phyloP scores from a whole-genome alignment of 2,888 invertebrate species.

The Drosophila subsilvestris region DNA sequence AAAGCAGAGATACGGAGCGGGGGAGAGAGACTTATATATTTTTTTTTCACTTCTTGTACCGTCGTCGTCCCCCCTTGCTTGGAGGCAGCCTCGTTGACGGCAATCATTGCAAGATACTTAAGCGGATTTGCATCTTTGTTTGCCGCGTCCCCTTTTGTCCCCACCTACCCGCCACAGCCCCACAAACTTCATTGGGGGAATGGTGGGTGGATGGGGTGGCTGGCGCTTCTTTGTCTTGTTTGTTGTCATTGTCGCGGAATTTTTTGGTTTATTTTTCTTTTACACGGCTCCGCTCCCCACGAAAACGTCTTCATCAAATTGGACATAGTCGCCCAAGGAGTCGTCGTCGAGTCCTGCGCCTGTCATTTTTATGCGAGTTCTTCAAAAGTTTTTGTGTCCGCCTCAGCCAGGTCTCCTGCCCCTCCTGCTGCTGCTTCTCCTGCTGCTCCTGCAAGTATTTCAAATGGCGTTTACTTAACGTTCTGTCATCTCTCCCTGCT shows the following conservation, averaged over 20 bases:
- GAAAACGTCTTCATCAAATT: conserved; percentile 70
- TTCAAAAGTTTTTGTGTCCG: conserved; percentile 69
- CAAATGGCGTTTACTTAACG: conserved; percentile 74
- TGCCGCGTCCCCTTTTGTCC: conserved; percentile 29
- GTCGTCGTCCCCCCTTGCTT: conserved; percentile 9
- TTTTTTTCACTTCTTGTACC: conserved; percentile 37
- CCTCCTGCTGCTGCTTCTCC: neutral
- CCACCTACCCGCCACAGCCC: neutral
- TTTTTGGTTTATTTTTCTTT: conserved; percentile 32
- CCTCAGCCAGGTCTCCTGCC: neutral
- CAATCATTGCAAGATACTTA: conserved; percentile 81
- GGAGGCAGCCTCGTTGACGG: conserved; percentile 50
- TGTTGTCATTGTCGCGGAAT: conserved; percentile 57
- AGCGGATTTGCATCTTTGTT: conserved; percentile 80
- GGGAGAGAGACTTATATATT: conserved; percentile 51
- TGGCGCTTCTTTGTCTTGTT: conserved; percentile 34
- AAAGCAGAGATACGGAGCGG: neutral
- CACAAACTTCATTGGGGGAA: neutral
- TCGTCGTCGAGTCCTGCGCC: conserved; percentile 40
- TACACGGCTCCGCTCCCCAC: conserved; percentile 7
- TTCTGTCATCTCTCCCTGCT: conserved; percentile 52
- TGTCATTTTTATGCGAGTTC: conserved; percentile 78
- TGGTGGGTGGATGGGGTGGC: neutral
- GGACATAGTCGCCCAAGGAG: conserved; percentile 54
- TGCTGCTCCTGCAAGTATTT: conserved; percentile 14